Evolutionary conservation across 2,113 vertebrate genomes (phyloP).

Genomic region (Corydoras sp.): DNA sequence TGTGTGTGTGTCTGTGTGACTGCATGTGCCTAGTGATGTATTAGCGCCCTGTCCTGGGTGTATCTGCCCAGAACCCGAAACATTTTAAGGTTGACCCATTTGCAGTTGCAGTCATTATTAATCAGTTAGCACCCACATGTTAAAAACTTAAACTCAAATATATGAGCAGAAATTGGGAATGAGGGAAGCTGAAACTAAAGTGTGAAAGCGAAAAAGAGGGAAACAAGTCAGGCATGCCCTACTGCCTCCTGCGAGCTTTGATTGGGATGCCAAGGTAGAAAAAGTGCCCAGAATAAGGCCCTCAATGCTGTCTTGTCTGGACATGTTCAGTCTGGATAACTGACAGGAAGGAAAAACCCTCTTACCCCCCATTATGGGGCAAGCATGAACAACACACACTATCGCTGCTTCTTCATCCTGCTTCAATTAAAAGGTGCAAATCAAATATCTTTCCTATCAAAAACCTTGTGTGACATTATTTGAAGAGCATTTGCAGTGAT

Average conservation of each 20-base stretch:
- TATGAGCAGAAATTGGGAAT: background rate
- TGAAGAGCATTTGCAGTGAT: slow-evolving; percentile 10
- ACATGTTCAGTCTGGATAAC: slow-evolving; percentile 58
- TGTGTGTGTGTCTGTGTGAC: too few relatives aligned
- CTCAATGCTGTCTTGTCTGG: slow-evolving; percentile 61
- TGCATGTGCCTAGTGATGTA: too few relatives aligned
- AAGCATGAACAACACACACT: slow-evolving; percentile 28
- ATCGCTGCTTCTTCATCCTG: slow-evolving; percentile 24
- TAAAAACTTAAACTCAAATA: background rate
- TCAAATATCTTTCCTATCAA: slow-evolving; percentile 17
- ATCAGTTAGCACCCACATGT: too few relatives aligned
- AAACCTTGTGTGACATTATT: background rate
- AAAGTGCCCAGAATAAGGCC: slow-evolving; percentile 26
- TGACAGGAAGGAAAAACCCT: slow-evolving; percentile 45
- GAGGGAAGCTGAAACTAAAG: slow-evolving; percentile 12
- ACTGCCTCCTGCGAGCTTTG: slow-evolving; percentile 65
- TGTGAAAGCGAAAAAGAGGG: background rate
- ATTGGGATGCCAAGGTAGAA: slow-evolving; percentile 62
- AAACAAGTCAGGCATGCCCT: slow-evolving; percentile 5
- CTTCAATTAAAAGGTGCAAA: slow-evolving; percentile 41
- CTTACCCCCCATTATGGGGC: slow-evolving; percentile 52
- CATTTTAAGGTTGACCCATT: too few relatives aligned
- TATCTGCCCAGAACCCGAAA: too few relatives aligned
- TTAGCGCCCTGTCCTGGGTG: too few relatives aligned
- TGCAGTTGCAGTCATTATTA: too few relatives aligned